Base-by-base conservation (phyloP, 2,797 vertebrate species). In the Arremon brunneinucha region DNA sequence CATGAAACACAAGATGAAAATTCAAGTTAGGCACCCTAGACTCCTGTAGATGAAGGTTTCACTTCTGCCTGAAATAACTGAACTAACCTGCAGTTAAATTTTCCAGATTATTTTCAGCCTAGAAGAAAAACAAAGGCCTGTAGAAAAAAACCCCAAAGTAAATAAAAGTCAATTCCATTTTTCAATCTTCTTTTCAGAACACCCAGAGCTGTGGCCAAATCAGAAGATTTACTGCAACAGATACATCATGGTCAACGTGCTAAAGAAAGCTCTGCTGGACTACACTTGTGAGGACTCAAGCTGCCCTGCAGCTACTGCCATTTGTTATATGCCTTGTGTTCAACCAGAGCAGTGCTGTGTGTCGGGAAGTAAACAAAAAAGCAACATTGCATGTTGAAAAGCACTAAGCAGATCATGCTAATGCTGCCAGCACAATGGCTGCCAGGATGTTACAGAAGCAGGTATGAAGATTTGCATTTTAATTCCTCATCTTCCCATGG, bases 271-370 rank as follows among this genome's bases (percentile, higher is more conserved):
- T 93, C 69, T 75, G 82, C 89, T 8, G 65, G 94, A 92, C 95
- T 87, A 87, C 46, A 44, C 75, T 87, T 91, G 47, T 9, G 80
- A 90, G 67, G 80, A 91, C 63, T 64, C 14, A 15, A 93, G 71
- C 85, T 94, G 83, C 95, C 95, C 89, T 84, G 83, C 67, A 85
- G 93, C 95, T 91, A 93, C 91, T 94, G 93, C 77, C 87, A 95
- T 96, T 96, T 94, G 88, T 94, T 89, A 93, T 12, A 60, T 80
- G 94, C 67, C 87, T 91, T 34, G 87, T 14, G 56, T 20, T 95
- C 75, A 87, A 87, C 24, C n/a, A 84, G 67, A 91, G 67, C 83
- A 78, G 43, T 56, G 77, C 77, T 96, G 3, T 26, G 56, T 37
- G 56, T 83, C 37, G 77, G 64, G 41, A 91, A 91, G 67, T 56